Conservation (phyloP, 2,888 invertebrate genomes). For the Synergus umbraculus region DNA sequence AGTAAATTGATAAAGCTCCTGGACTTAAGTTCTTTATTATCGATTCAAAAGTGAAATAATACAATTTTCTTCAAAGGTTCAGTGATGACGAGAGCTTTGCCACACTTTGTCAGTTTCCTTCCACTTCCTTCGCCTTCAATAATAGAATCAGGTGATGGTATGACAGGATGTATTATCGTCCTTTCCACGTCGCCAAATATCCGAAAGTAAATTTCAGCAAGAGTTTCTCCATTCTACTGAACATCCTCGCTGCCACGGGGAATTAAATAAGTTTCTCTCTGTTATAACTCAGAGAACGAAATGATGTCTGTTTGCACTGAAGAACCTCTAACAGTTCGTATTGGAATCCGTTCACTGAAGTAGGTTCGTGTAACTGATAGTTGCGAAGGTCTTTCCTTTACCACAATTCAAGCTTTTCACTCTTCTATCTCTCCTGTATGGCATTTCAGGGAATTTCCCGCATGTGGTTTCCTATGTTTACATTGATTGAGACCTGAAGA, state of each 20-base stretch:
- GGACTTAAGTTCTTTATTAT: not conserved
- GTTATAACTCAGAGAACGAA: slow-evolving; percentile 22
- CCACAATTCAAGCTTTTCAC: not conserved
- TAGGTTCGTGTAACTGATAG: slow-evolving; percentile 14
- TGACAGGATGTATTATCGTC: slow-evolving; percentile 17
- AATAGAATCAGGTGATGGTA: slow-evolving; percentile 8
- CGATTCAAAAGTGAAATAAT: not conserved
- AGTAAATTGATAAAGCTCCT: not conserved
- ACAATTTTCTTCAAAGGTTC: not conserved
- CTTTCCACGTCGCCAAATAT: slow-evolving; percentile 10
- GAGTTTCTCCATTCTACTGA: slow-evolving; percentile 18
- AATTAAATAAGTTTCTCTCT: slow-evolving; percentile 41
- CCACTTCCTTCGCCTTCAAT: not conserved
- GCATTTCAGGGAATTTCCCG: not conserved
- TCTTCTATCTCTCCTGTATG: not conserved
- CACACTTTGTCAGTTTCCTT: not conserved
- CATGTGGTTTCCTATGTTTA: slow-evolving; percentile 27
- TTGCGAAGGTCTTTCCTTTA: not conserved
- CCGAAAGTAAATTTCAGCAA: slow-evolving; percentile 30
- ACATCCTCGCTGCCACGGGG: not conserved
- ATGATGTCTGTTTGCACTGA: not conserved
- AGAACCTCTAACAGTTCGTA: not conserved
- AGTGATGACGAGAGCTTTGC: not conserved
- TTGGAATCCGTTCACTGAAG: not conserved
- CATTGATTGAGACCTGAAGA: not conserved